Evolutionary conservation across 2,888 invertebrate genomes (phyloP), one percentile per base, ranked within the genome.

Genomic region (Sarcophaga caerulescens): DNA sequence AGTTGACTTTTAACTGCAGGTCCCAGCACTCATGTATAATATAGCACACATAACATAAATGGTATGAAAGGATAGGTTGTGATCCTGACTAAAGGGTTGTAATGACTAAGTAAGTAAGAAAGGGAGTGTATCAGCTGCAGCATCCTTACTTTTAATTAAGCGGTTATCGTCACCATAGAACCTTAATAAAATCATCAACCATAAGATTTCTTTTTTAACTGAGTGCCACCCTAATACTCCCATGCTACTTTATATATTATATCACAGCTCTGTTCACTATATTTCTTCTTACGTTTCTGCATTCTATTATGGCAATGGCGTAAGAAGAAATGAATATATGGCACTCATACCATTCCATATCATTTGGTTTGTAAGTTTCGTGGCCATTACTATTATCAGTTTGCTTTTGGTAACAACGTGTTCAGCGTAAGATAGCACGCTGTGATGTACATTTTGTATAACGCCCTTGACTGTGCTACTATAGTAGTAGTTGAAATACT

Each of bases 341-440:
- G 35, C 35, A 35, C 14, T 4, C 52, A 14, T 52, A 14, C 4
- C 17, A 52, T 52, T 52, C 52, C 52, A 52, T 14, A 17, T 52
- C 12, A 21, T 17, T 77, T 59, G 21, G 35, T 69, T 52, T 57
- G 65, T 81, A 81, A 73, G 70, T 79, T 80, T 80, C 62, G 71
- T 80, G 80, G 83, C 83, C 80, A 80, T 83, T 82, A 74, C 69
- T 74, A 79, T 79, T 80, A 85, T 85, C 85, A 76, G 83, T 83
- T 82, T 75, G 83, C 75, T 80, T 35, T 35, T 35, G 17, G 17
- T 17, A 52, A 52, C 52, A 76, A 65, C 76, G 83, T 80, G 83
- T 80, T 85, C 75, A 79, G 70, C 74, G 70, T 60, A 68, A 75
- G 65, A 75, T 70, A 81, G 44, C n/a, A 6, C 19, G 1, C 47